These are phyloP conservation scores for Ailurus styani DNA, from an alignment of 2,113 vertebrate genomes.

Conservation along the genomic window DNA sequence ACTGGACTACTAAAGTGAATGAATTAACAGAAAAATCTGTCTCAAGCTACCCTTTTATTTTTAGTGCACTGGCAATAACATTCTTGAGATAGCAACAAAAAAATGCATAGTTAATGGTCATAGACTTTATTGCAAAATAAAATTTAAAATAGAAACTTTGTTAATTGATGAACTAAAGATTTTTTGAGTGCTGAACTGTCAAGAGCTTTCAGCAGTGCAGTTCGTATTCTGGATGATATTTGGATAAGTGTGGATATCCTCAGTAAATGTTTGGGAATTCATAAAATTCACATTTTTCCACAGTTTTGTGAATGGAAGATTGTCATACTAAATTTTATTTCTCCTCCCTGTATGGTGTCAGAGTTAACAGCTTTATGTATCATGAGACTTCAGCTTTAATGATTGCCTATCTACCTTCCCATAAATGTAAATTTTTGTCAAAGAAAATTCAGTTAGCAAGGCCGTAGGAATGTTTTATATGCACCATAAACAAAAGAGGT, in stretches of 20 bases:
- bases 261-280: background rate
- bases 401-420: background rate
- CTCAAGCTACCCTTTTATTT: constrained; percentile 39
- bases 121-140: constrained; percentile 45
- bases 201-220: background rate
- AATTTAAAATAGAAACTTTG: constrained; percentile 46
- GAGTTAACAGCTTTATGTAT: background rate
- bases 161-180: constrained; percentile 13
- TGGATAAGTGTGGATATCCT: background rate
- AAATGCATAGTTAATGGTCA: constrained; percentile 48
- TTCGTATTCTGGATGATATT: background rate
- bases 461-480: constrained; percentile 5
- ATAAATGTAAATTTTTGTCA: constrained; percentile 30
- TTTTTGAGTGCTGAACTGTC: constrained; percentile 32
- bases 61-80: constrained; percentile 44
- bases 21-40: constrained; percentile 66
- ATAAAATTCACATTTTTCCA: background rate
- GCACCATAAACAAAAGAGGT: background rate
- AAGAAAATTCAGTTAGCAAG: constrained; percentile 30
- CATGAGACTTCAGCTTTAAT: background rate
- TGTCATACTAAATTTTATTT: background rate
- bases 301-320: constrained; percentile 9
- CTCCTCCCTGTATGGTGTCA: background rate
- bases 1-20: constrained; percentile 67
- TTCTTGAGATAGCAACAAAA: constrained; percentile 40